phyloP scores from a whole-genome alignment of 2,113 vertebrate genomes.

The Macaca nemestrina region DNA sequence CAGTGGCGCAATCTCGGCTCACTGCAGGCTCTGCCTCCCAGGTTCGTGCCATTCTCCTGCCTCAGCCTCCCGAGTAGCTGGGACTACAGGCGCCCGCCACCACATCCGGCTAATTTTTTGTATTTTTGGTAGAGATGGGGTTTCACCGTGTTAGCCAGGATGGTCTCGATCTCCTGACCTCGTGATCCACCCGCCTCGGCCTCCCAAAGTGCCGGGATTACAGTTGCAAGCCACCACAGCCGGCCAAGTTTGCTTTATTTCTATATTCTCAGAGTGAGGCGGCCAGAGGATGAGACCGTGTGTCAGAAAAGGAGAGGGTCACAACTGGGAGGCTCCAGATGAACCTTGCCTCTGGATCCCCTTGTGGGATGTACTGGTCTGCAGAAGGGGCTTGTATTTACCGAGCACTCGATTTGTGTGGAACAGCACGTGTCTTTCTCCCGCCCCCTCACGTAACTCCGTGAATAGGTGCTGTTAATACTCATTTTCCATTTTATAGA shows the following conservation, averaged over 20 bases:
- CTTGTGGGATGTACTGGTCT: background rate
- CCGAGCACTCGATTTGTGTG: background rate
- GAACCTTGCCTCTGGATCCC: background rate
- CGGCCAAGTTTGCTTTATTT: background rate
- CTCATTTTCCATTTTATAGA: background rate
- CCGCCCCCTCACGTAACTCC: background rate
- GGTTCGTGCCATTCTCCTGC: too few species aligned
- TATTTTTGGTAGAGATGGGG: too few species aligned
- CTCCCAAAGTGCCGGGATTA: too few species aligned
- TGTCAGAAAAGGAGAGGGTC: background rate
- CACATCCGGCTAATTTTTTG: too few species aligned
- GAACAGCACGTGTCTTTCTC: background rate
- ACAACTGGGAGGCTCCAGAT: background rate
- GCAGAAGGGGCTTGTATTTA: background rate
- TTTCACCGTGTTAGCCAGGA: too few species aligned
- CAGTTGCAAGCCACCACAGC: too few species aligned
- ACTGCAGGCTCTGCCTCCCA: too few species aligned
- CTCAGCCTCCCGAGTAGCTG: too few species aligned
- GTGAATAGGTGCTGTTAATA: background rate
- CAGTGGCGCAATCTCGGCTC: rapidly evolving
- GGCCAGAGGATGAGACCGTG: background rate
- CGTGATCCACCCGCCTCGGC: too few species aligned
- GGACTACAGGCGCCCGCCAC: too few species aligned
- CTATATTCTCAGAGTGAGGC: constrained; percentile 28
- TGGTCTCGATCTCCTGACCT: too few species aligned